These are phyloP conservation scores for Sesia apiformis DNA, from an alignment of 2,888 invertebrate genomes.

Conservation along the genomic window DNA sequence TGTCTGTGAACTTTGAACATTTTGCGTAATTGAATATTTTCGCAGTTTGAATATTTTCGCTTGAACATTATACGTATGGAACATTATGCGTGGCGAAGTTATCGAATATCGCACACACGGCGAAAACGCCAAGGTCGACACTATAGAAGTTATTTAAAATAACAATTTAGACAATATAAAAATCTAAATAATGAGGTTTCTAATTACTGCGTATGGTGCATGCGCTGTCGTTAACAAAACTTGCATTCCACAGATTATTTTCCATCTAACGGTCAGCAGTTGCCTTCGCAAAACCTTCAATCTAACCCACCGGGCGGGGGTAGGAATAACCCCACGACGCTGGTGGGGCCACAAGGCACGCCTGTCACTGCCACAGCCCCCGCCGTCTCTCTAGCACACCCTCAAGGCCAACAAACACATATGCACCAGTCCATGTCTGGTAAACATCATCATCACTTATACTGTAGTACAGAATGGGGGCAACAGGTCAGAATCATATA, in stretches of 20 bases:
- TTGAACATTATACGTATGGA: too few species aligned
- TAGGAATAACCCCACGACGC: constrained; percentile 33
- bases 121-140: background rate
- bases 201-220: too few species aligned
- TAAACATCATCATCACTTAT: constrained; percentile 16
- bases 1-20: too few species aligned
- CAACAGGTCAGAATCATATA: too few species aligned
- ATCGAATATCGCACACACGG: background rate
- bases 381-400: constrained; percentile 39
- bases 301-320: constrained; percentile 27
- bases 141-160: background rate
- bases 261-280: constrained; percentile 47
- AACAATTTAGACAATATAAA: background rate
- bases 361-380: constrained; percentile 40
- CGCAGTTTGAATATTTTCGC: too few species aligned
- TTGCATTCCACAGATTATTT: constrained; percentile 37
- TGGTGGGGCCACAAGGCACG: constrained; percentile 44
- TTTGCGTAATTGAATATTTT: too few species aligned
- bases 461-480: too few species aligned
- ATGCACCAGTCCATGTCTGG: constrained; percentile 54
- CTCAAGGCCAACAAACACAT: constrained; percentile 38
- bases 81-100: too few species aligned
- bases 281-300: constrained; percentile 54
- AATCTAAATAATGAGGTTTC: background rate
- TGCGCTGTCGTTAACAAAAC: too few species aligned